phyloP scores from a whole-genome alignment of 2,113 vertebrate genomes.

The Rynchops niger region DNA sequence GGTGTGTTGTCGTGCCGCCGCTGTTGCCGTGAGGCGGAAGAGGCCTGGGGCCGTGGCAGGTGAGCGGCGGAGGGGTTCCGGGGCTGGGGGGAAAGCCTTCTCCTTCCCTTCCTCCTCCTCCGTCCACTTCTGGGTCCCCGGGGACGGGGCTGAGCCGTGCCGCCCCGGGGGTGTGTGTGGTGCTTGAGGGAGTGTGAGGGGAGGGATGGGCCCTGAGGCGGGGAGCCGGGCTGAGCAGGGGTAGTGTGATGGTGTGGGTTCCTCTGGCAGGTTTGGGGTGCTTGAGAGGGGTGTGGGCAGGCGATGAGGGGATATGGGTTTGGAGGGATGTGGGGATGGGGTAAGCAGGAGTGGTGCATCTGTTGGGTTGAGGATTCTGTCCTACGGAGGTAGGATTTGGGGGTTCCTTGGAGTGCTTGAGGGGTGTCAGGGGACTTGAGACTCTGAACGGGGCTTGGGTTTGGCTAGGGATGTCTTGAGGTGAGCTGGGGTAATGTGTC shows the following conservation, averaged over 20 bases:
- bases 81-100: rapidly evolving
- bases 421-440: neutral
- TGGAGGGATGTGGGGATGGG: no score
- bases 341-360: no score
- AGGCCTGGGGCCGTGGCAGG: neutral
- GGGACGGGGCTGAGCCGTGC: no score
- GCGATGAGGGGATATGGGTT: no score
- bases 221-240: neutral
- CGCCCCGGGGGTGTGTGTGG: neutral
- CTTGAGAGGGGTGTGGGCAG: neutral
- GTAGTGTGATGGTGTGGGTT: neutral
- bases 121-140: neutral
- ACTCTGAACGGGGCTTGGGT: neutral
- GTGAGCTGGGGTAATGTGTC: rapidly evolving
- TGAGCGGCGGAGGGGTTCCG: neutral
- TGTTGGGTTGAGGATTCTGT: neutral
- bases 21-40: rapidly evolving
- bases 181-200: no score
- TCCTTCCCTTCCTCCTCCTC: neutral
- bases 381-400: rapidly evolving
- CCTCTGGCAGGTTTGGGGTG: neutral
- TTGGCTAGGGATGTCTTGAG: neutral
- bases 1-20: neutral
- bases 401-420: neutral
- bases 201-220: neutral